phyloP scores from a whole-genome alignment of 1,140 invertebrate species.

The Andricus grossulariae region DNA sequence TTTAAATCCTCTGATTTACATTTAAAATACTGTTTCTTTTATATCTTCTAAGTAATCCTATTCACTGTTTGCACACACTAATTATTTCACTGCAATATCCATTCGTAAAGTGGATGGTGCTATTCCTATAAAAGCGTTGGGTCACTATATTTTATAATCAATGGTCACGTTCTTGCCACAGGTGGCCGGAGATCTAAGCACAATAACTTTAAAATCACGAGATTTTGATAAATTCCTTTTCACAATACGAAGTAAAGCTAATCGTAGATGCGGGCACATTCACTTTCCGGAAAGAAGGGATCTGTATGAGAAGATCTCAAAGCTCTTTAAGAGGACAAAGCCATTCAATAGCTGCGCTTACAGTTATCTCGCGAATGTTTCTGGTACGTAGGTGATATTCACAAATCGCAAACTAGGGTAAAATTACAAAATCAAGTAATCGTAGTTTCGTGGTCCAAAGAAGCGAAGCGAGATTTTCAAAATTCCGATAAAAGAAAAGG shows the following conservation, averaged over 20 bases:
- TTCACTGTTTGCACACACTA: too few relatives aligned
- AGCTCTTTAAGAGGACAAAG: neutral
- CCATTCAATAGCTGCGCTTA: neutral
- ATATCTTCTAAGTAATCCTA: too few relatives aligned
- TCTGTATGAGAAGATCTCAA: neutral
- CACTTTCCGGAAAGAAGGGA: neutral
- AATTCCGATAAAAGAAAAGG: neutral
- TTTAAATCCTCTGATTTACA: too few relatives aligned
- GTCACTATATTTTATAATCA: neutral
- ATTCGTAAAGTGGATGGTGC: too few relatives aligned
- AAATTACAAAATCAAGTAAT: neutral
- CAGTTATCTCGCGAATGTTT: neutral
- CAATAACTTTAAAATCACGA: neutral
- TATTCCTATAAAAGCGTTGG: too few relatives aligned
- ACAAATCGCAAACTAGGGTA: neutral
- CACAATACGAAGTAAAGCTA: neutral
- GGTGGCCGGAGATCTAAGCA: neutral
- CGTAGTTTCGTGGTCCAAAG: neutral
- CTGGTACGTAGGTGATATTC: neutral
- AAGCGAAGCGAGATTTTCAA: neutral
- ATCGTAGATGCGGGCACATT: neutral
- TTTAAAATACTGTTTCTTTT: too few relatives aligned
- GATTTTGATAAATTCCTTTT: neutral
- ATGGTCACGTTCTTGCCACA: neutral
- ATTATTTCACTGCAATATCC: too few relatives aligned